Evolutionary conservation across 2,888 invertebrate species (phyloP).

Genomic region (Mythimna vitellina): DNA sequence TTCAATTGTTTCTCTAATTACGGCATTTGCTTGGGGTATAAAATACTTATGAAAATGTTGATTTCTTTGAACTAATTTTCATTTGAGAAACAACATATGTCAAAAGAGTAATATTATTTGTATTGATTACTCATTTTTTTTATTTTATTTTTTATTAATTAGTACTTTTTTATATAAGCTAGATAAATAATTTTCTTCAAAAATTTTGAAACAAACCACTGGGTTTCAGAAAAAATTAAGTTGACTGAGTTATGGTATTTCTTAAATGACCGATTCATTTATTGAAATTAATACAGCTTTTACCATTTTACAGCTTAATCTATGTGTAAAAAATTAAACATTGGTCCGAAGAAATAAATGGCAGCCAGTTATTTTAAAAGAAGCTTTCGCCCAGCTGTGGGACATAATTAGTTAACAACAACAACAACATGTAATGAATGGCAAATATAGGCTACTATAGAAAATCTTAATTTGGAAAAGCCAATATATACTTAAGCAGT

Average conservation of each 20-base stretch:
- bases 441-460: background rate
- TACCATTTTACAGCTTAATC: background rate
- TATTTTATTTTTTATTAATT: background rate
- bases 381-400: no score
- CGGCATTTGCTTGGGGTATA: no score
- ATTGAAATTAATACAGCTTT: background rate
- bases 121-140: background rate
- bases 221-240: background rate
- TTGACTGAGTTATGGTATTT: background rate
- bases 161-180: background rate
- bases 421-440: no score
- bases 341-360: background rate
- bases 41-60: background rate
- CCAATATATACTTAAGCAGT: background rate
- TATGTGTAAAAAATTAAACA: background rate
- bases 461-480: background rate
- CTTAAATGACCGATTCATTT: background rate
- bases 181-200: background rate
- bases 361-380: no score
- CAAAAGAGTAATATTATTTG: background rate
- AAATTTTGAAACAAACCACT: background rate
- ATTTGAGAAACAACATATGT: slow-evolving; percentile 1
- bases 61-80: background rate
- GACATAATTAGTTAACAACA: no score
- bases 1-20: no score